Evolutionary conservation across 2,113 vertebrate species (phyloP), one percentile per base, ranked within the genome.

Genomic region (Thoracochromis brauschi): DNA sequence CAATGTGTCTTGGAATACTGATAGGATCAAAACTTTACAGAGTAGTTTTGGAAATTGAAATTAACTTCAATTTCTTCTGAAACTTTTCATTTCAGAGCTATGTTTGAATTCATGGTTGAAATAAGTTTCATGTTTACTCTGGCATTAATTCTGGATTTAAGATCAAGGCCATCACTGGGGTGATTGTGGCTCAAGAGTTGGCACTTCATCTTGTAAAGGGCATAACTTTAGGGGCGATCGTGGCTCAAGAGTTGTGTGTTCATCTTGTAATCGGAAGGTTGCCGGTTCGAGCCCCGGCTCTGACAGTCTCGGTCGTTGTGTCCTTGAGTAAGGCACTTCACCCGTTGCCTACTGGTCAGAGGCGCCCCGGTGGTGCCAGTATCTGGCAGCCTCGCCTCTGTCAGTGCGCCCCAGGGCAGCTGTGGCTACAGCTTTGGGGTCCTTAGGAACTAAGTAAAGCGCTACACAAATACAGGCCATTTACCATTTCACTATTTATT

Each of bases 281-380:
- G 57, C 29, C 3, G 0, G 13, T 57, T 29, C 0, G 7, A 57
- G 24, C 12, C 54, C 54, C 2, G 1, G 12, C 54, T 29, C 3
- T 29, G 24, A 29, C 24, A 1, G 55, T 57, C 24, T 29, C 2
- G 1, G 24, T 2, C 3, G 2, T 57, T 57, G 54, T 16, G 54
- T 57, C 54, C 54, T 57, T 57, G 54, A 4, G 12, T 5, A 29
- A 57, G 55, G 7, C 55, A 57, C 55, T 16, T 57, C 24, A 9
- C 55, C 24, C 0, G 13, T 57, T 57, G 12, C 24, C 54, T 8
- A 57, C 7, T 57, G 54, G 7, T 57, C 7, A 57, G 24, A 57
- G 24, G 12, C 3, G 24, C 24, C 12, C 21, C 3, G 0, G 54
- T 57, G 54, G 54, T 4, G 2, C 24, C 54, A 0, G 24, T 29